A percentile compares a stretch with the other conserved stretches of the same genome.
These are phyloP conservation scores for Cephus cinctus DNA, from an alignment of 1,140 invertebrate species.

Conservation along the genomic window DNA sequence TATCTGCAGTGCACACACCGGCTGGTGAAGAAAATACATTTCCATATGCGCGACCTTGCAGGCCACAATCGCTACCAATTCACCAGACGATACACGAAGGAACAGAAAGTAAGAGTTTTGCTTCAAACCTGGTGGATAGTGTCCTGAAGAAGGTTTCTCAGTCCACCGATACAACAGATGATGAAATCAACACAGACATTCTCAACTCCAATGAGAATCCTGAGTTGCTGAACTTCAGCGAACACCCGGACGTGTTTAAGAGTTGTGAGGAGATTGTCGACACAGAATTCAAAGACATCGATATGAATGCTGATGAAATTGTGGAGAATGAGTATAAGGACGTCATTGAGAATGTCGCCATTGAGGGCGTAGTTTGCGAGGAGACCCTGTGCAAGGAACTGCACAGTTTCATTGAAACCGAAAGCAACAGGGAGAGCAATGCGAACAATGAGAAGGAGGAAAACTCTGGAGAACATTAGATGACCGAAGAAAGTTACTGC, in stretches of 20 bases:
- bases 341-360: constrained; percentile 34
- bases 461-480: constrained; percentile 1
- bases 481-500: no score
- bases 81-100: constrained; percentile 49
- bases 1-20: constrained; percentile 72
- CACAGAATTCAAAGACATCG: constrained; percentile 35
- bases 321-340: constrained; percentile 26
- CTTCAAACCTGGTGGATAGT: constrained; percentile 34
- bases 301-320: constrained; percentile 19
- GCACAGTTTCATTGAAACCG: constrained; percentile 43
- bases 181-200: constrained; percentile 50
- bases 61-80: constrained; percentile 48
- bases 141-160: constrained; percentile 46
- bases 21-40: constrained; percentile 50
- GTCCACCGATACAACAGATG: constrained; percentile 48
- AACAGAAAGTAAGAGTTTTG: constrained; percentile 40
- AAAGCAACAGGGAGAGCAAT: constrained; percentile 22
- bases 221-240: constrained; percentile 30
- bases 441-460: background rate
- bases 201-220: constrained; percentile 50
- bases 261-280: constrained; percentile 47
- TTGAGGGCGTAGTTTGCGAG: constrained; percentile 41
- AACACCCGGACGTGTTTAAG: constrained; percentile 46
- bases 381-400: constrained; percentile 46
- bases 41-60: constrained; percentile 38